Percentiles rank a stretch among this genome's conserved stretches.
Conservation (phyloP, 2,888 invertebrate species). For the Helleia helle region DNA sequence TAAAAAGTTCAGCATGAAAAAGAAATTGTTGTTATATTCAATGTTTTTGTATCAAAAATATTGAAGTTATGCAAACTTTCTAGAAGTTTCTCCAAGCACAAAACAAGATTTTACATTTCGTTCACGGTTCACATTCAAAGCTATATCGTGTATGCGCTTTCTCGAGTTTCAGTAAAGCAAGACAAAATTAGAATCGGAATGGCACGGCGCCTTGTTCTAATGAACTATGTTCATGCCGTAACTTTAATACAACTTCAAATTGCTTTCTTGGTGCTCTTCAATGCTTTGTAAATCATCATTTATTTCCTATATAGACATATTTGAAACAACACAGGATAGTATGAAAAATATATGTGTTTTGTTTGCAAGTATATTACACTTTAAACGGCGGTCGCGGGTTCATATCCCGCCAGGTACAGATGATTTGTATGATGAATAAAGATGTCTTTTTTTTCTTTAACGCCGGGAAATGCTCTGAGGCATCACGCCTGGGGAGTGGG, state of each 20-base stretch:
- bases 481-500: too few species aligned
- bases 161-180: slow-evolving; percentile 15
- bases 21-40: neutral
- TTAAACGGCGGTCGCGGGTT: too few species aligned
- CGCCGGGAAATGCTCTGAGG: too few species aligned
- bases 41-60: neutral
- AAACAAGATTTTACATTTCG: slow-evolving; percentile 7
- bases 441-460: too few species aligned
- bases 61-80: slow-evolving; percentile 3
- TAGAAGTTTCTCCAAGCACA: slow-evolving; percentile 1
- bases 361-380: too few species aligned
- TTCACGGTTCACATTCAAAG: slow-evolving; percentile 12
- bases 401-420: too few species aligned
- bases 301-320: slow-evolving; percentile 24
- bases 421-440: too few species aligned
- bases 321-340: too few species aligned
- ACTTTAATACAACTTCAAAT: slow-evolving; percentile 24
- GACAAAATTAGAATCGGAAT: slow-evolving; percentile 24
- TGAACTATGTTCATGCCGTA: slow-evolving; percentile 23
- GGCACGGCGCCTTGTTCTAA: slow-evolving; percentile 23
- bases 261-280: slow-evolving; percentile 15
- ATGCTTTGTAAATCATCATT: slow-evolving; percentile 14
- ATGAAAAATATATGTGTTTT: too few species aligned
- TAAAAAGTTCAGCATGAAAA: neutral
- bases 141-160: slow-evolving; percentile 12